A percentile compares a stretch with the other conserved stretches of the same genome.
Conservation (phyloP, 2,113 vertebrate species). For the Myiopsitta monachus region DNA sequence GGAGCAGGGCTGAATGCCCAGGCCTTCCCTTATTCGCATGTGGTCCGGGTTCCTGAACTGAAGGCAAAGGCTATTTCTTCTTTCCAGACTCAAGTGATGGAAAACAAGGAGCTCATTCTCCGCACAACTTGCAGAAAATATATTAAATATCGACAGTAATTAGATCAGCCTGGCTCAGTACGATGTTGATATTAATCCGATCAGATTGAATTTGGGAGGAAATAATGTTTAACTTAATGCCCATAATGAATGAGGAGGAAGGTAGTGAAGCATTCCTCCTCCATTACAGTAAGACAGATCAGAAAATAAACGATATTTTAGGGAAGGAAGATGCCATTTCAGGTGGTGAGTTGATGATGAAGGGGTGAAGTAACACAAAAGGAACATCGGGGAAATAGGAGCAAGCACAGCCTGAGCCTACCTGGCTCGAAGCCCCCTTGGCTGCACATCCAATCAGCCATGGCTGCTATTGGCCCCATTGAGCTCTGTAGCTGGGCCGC, state of each 20-base stretch:
- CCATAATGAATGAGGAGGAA: constrained; percentile 35
- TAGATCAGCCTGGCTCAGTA: constrained; percentile 18
- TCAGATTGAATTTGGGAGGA: constrained; percentile 33
- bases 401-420: not conserved
- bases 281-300: not conserved
- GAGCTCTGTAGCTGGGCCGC: not conserved
- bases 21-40: not conserved
- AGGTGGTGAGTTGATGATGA: accelerated
- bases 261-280: not conserved
- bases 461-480: not conserved
- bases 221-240: constrained; percentile 35
- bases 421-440: not conserved
- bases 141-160: constrained; percentile 36
- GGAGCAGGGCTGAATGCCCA: accelerated
- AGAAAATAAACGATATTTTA: not conserved
- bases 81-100: not conserved
- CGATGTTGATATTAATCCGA: constrained; percentile 30
- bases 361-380: too few relatives aligned
- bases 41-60: not conserved
- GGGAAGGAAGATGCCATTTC: not conserved
- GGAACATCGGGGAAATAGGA: not conserved
- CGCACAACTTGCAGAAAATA: not conserved
- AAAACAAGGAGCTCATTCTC: not conserved
- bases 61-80: not conserved
- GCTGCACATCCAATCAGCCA: not conserved